A percentile compares a stretch with the other conserved stretches of the same genome.
Conservation (phyloP, 2,888 invertebrate genomes). For the Caenorhabditis sinica region DNA sequence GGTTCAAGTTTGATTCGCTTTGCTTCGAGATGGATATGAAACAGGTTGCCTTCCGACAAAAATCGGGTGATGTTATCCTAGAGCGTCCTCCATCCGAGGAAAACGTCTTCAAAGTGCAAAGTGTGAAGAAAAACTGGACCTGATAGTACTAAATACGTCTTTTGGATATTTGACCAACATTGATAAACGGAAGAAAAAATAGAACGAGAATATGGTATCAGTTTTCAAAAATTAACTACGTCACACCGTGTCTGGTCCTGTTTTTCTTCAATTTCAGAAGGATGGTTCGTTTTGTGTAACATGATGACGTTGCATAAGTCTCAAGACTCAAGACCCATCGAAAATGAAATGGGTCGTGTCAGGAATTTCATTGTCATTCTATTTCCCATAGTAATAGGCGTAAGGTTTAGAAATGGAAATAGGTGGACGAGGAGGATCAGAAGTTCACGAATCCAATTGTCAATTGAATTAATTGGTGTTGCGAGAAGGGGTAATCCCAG, state of each 20-base stretch:
- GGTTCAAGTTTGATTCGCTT: slow-evolving; percentile 33
- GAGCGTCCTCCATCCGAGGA: slow-evolving; percentile 28
- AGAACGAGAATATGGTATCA: neutral
- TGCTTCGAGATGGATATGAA: slow-evolving; percentile 38
- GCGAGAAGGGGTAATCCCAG: neutral
- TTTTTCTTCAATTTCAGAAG: slow-evolving; percentile 23
- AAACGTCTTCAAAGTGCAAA: slow-evolving; percentile 45
- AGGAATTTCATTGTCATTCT: slow-evolving; percentile 50
- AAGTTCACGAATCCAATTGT: slow-evolving; percentile 36
- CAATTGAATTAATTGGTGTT: slow-evolving; percentile 25
- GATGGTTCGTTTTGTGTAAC: neutral
- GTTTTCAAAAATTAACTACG: slow-evolving; percentile 20
- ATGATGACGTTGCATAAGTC: slow-evolving; percentile 23
- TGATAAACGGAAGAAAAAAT: neutral
- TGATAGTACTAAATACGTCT: slow-evolving; percentile 8
- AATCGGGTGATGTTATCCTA: slow-evolving; percentile 60
- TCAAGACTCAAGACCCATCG: slow-evolving; percentile 5
- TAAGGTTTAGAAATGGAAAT: neutral
- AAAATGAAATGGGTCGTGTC: slow-evolving; percentile 51
- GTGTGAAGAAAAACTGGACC: slow-evolving; percentile 12
- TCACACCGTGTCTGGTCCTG: neutral
- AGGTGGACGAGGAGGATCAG: neutral
- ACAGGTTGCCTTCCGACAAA: slow-evolving; percentile 57
- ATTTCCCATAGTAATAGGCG: neutral
- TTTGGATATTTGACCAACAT: slow-evolving; percentile 1